These are phyloP conservation scores for Heliconius ismenius DNA, from an alignment of 2,888 invertebrate species.

Conservation along the genomic window DNA sequence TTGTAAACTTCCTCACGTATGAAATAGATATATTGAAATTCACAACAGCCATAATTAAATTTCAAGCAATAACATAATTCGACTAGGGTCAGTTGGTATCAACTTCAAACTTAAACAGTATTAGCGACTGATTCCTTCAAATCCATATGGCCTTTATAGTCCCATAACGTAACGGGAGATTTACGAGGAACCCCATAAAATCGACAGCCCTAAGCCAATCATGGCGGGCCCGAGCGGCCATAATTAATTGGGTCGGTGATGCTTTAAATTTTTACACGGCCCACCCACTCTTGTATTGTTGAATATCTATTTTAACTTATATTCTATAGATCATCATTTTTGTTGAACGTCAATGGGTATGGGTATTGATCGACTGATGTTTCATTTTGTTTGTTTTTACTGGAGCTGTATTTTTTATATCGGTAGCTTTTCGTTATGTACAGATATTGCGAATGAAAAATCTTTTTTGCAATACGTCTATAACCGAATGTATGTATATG, in stretches of 20 bases:
- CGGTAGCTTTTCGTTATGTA: background rate
- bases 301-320: conserved; percentile 17
- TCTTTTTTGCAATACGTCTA: background rate
- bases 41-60: background rate
- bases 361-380: background rate
- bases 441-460: background rate
- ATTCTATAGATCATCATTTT: conserved; percentile 1
- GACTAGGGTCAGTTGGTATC: background rate
- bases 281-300: conserved; percentile 33
- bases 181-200: conserved; percentile 42
- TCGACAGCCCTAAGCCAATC: conserved; percentile 42
- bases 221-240: conserved; percentile 32
- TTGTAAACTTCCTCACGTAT: background rate
- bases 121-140: conserved; percentile 38
- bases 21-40: background rate
- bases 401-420: background rate
- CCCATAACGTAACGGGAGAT: conserved; percentile 37
- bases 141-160: conserved; percentile 41
- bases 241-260: conserved; percentile 38
- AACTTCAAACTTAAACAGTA: conserved; percentile 22
- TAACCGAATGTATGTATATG: background rate
- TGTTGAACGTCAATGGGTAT: background rate
- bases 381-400: conserved; percentile 6
- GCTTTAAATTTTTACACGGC: conserved; percentile 36
- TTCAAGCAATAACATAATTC: background rate